phyloP scores from a whole-genome alignment of 2,113 vertebrate genomes.

The Phodopus roborovskii region DNA sequence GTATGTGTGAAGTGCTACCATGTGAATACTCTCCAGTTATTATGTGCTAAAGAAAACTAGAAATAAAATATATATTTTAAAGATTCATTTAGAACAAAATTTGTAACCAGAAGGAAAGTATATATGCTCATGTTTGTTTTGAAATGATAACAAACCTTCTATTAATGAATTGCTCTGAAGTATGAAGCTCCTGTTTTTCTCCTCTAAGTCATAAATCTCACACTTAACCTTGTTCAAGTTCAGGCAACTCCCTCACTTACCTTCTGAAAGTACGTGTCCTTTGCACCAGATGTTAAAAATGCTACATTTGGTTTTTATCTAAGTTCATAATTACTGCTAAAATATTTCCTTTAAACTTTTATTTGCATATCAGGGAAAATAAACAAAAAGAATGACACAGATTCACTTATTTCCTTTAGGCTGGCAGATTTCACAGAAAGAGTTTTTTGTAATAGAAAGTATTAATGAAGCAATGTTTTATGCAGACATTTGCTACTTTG shows the following conservation, averaged over 20 bases:
- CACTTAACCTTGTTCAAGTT: constrained; percentile 51
- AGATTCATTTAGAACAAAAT: constrained; percentile 13
- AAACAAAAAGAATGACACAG: constrained; percentile 83
- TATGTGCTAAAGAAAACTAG: background rate
- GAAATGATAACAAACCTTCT: background rate
- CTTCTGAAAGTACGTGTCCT: constrained; percentile 43
- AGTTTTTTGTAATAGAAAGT: constrained; percentile 87
- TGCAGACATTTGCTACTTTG: constrained; percentile 85
- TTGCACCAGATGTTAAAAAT: constrained; percentile 65
- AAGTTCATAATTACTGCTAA: constrained; percentile 79
- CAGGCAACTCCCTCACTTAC: constrained; percentile 35
- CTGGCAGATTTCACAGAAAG: constrained; percentile 84
- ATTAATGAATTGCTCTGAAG: constrained; percentile 23
- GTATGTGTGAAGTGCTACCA: background rate
- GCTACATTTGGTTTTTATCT: constrained; percentile 58
- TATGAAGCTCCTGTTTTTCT: background rate
- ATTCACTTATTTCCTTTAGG: constrained; percentile 76
- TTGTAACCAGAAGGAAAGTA: background rate
- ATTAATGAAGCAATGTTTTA: constrained; percentile 87
- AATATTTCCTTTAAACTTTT: constrained; percentile 80
- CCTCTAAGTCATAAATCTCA: constrained; percentile 49
- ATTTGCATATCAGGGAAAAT: constrained; percentile 79
- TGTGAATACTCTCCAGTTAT: background rate
- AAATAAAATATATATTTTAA: background rate
- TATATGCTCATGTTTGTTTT: background rate